Percentiles rank a stretch among this genome's conserved stretches.
phyloP scores from a whole-genome alignment of 2,797 vertebrate species.

The Champsocephalus gunnari region DNA sequence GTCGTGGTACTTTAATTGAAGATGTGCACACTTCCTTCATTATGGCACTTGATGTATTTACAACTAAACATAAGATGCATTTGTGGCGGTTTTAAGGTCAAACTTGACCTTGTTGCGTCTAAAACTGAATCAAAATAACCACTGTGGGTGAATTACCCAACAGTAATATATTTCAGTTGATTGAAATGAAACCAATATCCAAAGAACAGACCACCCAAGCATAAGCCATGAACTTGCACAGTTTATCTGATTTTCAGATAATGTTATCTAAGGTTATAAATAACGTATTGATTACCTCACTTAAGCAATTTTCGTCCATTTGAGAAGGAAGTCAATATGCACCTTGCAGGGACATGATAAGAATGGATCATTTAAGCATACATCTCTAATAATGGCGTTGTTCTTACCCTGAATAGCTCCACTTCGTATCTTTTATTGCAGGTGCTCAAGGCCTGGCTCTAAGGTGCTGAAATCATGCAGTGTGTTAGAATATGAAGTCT shows the following conservation, averaged over 20 bases:
- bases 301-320: slow-evolving; percentile 62
- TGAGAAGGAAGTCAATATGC: slow-evolving; percentile 62
- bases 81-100: neutral
- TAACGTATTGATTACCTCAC: slow-evolving; percentile 70
- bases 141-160: neutral
- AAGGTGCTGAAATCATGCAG: slow-evolving; percentile 31
- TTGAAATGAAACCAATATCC: slow-evolving; percentile 26
- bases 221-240: slow-evolving; percentile 34
- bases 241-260: slow-evolving; percentile 58
- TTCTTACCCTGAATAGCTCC: slow-evolving; percentile 37
- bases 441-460: slow-evolving; percentile 32
- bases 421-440: slow-evolving; percentile 39
- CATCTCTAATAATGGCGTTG: slow-evolving; percentile 54
- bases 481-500: slow-evolving; percentile 18
- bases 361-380: slow-evolving; percentile 54
- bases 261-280: slow-evolving; percentile 61
- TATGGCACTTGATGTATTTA: neutral
- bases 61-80: neutral
- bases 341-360: slow-evolving; percentile 71
- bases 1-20: neutral
- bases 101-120: neutral
- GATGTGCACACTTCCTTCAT: neutral
- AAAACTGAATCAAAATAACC: neutral
- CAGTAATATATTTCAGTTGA: slow-evolving; percentile 3
- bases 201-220: slow-evolving; percentile 25